Conservation (phyloP, 2,888 invertebrate species). For the Willowsia nigromaculata region DNA sequence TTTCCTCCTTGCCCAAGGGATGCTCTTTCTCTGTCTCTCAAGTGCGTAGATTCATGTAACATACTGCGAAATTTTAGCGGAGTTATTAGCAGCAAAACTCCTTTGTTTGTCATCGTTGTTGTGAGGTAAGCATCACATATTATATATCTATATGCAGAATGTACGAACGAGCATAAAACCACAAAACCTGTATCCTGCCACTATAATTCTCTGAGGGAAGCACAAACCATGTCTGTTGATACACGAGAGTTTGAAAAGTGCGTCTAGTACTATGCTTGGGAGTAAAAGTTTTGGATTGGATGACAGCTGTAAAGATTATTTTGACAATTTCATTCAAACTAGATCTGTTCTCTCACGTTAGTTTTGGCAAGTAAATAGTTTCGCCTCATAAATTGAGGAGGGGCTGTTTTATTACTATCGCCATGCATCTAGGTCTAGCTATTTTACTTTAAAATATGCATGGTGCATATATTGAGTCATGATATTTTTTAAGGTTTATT, state of each 20-base stretch:
- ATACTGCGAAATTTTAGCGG: background rate
- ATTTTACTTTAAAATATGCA: too few species aligned
- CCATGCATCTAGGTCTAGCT: too few species aligned
- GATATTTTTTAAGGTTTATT: background rate
- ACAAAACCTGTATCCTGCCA: background rate
- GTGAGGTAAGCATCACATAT: background rate
- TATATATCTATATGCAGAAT: slow-evolving; percentile 24
- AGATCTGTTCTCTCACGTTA: background rate
- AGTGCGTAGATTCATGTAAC: background rate
- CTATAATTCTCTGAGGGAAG: background rate
- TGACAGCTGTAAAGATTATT: slow-evolving; percentile 43
- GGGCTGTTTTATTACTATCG: background rate
- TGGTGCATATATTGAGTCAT: background rate
- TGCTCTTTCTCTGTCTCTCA: background rate
- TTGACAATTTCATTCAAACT: slow-evolving; percentile 44
- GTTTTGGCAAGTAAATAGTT: background rate
- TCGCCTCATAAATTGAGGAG: background rate
- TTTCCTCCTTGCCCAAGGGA: too few species aligned
- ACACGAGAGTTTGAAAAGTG: background rate
- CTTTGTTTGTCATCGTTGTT: background rate
- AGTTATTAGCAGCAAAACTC: background rate
- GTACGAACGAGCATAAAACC: slow-evolving; percentile 14
- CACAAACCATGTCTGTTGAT: background rate
- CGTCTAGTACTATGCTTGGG: background rate
- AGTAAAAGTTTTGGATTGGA: slow-evolving; percentile 23